Evolutionary conservation across 2,797 vertebrate genomes (phyloP).

Genomic region (Diplodus puntazzo): DNA sequence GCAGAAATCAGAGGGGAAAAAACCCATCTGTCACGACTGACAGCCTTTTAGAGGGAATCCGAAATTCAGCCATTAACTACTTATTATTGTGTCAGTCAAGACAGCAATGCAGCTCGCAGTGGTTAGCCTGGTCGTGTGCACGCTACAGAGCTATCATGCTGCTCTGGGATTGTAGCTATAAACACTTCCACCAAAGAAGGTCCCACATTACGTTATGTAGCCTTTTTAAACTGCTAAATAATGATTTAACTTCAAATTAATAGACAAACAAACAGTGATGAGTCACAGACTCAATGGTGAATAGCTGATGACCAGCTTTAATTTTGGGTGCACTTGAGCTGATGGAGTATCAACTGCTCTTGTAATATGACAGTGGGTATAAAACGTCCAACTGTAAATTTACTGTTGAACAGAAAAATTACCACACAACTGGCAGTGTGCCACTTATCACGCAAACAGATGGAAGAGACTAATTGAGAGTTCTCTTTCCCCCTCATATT

Average conservation of each 20-base stretch:
- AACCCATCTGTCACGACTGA: not conserved
- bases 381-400: not conserved
- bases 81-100: slow-evolving; percentile 38
- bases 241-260: not conserved
- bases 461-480: slow-evolving; percentile 42
- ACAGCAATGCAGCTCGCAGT: not conserved
- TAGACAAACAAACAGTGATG: not conserved
- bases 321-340: slow-evolving; percentile 4
- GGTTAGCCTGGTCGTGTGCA: slow-evolving; percentile 13
- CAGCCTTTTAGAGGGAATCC: slow-evolving; percentile 2
- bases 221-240: slow-evolving; percentile 10
- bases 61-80: slow-evolving; percentile 7
- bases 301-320: not conserved
- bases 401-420: not conserved
- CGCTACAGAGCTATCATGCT: not conserved
- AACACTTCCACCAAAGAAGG: slow-evolving; percentile 2
- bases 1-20: not conserved
- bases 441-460: slow-evolving; percentile 44
- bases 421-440: slow-evolving; percentile 12
- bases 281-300: not conserved
- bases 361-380: not conserved
- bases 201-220: not conserved
- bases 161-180: slow-evolving; percentile 5
- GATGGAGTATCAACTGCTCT: not conserved
- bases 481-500: slow-evolving; percentile 11